A percentile compares a stretch with the other conserved stretches of the same genome.
Conservation (phyloP, 2,888 invertebrate species). For the Cancer borealis region DNA sequence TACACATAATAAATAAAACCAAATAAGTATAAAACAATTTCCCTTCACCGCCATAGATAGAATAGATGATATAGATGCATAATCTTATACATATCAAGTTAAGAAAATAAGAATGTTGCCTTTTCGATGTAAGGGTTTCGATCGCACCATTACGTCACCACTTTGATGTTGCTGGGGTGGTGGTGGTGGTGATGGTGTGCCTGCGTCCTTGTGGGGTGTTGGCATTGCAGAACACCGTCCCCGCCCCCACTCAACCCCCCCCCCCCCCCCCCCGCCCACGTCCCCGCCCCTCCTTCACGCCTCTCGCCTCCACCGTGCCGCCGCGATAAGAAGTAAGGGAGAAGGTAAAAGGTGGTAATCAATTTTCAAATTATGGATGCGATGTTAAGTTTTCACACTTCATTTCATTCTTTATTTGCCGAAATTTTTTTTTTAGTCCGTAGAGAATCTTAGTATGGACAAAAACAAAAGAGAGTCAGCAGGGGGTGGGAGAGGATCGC, state of each 20-base stretch:
- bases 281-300: neutral
- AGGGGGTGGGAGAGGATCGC: too few relatives aligned
- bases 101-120: too few relatives aligned
- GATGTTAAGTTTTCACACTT: neutral
- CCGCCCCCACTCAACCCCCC: neutral
- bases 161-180: neutral
- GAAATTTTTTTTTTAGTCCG: neutral
- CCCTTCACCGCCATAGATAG: too few relatives aligned
- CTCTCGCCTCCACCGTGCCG: neutral
- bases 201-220: neutral
- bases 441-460: too few relatives aligned
- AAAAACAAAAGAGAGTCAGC: too few relatives aligned
- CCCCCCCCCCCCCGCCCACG: neutral
- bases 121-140: neutral
- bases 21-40: too few relatives aligned
- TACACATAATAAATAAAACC: too few relatives aligned
- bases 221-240: neutral
- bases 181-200: neutral
- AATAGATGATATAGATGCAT: too few relatives aligned
- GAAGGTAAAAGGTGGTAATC: neutral
- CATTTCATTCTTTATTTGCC: neutral
- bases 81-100: too few relatives aligned
- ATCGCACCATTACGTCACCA: neutral
- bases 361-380: neutral
- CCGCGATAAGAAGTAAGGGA: constrained; percentile 18